Evolutionary conservation across 2,888 invertebrate species (phyloP), one percentile per base, ranked within the genome.

Genomic region (Temnothorax unifasciatus): DNA sequence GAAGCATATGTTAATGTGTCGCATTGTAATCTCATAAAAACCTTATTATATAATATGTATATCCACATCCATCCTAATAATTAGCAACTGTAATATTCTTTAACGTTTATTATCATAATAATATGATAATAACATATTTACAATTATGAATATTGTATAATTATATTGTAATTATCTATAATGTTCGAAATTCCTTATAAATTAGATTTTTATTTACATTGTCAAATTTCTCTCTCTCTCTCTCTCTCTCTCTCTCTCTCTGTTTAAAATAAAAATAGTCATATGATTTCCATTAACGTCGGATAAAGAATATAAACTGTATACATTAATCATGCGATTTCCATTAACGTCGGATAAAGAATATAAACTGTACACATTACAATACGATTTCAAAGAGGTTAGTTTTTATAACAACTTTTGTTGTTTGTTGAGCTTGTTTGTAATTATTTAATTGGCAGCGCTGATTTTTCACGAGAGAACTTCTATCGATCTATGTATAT

Each of bases 371-470:
- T 44, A n/a, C 8, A 29, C 8, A 52, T 5, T 8, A 59, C 18
- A 52, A 59, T 47, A 21, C 29, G 13, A 38, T 47, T 13, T 21
- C 34, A 57, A 59, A 69, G 15, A 79, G 47, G 18, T 2, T 29
- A 77, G 44, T 79, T 47, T 68, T 18, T 1, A 11, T 13, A 44
- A 44, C n/a, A 44, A 54, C 18, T 52, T 66, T 44, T 34, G 75
- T 11, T 29, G 29, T 59, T 6, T 34, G 41, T 59, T 34, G 34
- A 6, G 34, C 6, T 57, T 18, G 4, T 34, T 34, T 69, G 3
- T 50, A 38, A 29, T 41, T 29, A 41, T 73, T 59, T 44, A 29
- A 59, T 44, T 74, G 25, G 25, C 41, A 75, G 25, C n/a, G 8
- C n/a, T 18, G 3, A 47, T 66, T 41, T 52, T 52, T 13, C 41